phyloP scores from a whole-genome alignment of 1,140 invertebrate genomes.

The Drosophila repleta region DNA sequence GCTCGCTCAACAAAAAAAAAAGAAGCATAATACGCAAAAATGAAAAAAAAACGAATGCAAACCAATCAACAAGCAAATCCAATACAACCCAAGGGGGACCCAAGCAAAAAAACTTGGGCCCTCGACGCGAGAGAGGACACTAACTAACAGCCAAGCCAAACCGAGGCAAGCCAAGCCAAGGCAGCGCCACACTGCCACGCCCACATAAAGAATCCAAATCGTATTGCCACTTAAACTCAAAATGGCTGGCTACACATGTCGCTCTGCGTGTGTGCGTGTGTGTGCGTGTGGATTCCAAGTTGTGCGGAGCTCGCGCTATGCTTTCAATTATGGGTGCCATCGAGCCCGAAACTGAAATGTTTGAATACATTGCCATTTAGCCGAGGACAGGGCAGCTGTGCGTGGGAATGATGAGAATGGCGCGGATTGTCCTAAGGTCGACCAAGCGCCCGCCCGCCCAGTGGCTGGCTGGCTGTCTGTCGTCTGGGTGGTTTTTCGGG shows the following conservation, averaged over 20 bases:
- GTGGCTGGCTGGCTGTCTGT: background rate
- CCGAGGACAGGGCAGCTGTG: slow-evolving; percentile 28
- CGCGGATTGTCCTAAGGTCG: background rate
- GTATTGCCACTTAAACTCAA: slow-evolving; percentile 80
- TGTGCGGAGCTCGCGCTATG: slow-evolving; percentile 58
- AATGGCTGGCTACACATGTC: slow-evolving; percentile 70
- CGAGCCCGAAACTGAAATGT: slow-evolving; percentile 78
- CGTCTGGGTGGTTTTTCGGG: slow-evolving; percentile 4
- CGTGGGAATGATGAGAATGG: slow-evolving; percentile 21
- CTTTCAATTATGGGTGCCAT: slow-evolving; percentile 78
- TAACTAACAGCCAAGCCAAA: slow-evolving; percentile 56
- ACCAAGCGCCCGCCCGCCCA: too few relatives aligned
- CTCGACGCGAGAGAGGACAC: slow-evolving; percentile 31
- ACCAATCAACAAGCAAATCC: slow-evolving; percentile 79
- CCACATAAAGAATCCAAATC: slow-evolving; percentile 77
- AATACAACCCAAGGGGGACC: slow-evolving; percentile 69
- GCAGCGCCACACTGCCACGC: slow-evolving; percentile 2
- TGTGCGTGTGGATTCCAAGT: slow-evolving; percentile 33
- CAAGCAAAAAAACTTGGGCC: background rate
- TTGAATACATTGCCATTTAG: slow-evolving; percentile 80
- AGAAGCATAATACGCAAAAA: background rate
- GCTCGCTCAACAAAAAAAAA: background rate
- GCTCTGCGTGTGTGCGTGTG: slow-evolving; percentile 24
- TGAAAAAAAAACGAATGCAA: slow-evolving; percentile 41
- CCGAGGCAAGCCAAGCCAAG: background rate